Evolutionary conservation across 1,140 invertebrate genomes (phyloP).

Genomic region (Aplysia californica): DNA sequence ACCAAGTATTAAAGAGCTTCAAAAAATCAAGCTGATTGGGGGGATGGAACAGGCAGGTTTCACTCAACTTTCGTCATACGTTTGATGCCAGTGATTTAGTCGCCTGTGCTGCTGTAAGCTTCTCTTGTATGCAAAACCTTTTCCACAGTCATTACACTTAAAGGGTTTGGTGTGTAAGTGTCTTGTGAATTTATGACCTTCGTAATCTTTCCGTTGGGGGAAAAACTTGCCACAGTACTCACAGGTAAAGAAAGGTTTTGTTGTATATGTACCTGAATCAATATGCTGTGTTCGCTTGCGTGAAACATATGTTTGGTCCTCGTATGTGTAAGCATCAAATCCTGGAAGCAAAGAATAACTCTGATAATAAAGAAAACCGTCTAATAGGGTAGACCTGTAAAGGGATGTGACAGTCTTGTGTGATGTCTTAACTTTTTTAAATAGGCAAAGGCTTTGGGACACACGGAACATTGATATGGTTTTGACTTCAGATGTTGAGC

Average conservation of each 20-base stretch:
- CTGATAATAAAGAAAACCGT: too few relatives aligned
- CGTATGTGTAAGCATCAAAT: too few relatives aligned
- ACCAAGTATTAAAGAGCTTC: too few relatives aligned
- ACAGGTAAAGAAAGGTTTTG: too few relatives aligned
- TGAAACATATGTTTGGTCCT: too few relatives aligned
- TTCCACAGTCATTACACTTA: slow-evolving; percentile 9
- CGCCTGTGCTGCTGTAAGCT: slow-evolving; percentile 15
- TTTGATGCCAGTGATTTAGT: slow-evolving; percentile 4
- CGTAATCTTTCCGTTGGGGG: slow-evolving; percentile 9
- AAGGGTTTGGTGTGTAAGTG: slow-evolving; percentile 14
- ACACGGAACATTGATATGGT: slow-evolving; percentile 27
- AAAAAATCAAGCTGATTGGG: too few relatives aligned
- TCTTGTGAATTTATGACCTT: slow-evolving; percentile 17
- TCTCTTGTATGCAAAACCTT: slow-evolving; percentile 27
- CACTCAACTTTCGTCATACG: too few relatives aligned
- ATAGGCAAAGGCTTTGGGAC: slow-evolving; percentile 31
- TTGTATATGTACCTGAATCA: too few relatives aligned
- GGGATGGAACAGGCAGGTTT: too few relatives aligned
- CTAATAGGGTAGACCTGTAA: too few relatives aligned
- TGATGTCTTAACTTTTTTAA: slow-evolving; percentile 18
- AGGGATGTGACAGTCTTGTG: slow-evolving; percentile 1
- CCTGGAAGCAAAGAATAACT: too few relatives aligned
- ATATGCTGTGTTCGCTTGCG: too few relatives aligned
- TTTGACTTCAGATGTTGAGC: slow-evolving; percentile 27
- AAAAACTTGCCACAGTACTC: slow-evolving; percentile 21